Percentiles rank a stretch among this genome's conserved stretches.
Evolutionary conservation across 2,888 invertebrate species (phyloP).

Genomic region (Rapana venosa): DNA sequence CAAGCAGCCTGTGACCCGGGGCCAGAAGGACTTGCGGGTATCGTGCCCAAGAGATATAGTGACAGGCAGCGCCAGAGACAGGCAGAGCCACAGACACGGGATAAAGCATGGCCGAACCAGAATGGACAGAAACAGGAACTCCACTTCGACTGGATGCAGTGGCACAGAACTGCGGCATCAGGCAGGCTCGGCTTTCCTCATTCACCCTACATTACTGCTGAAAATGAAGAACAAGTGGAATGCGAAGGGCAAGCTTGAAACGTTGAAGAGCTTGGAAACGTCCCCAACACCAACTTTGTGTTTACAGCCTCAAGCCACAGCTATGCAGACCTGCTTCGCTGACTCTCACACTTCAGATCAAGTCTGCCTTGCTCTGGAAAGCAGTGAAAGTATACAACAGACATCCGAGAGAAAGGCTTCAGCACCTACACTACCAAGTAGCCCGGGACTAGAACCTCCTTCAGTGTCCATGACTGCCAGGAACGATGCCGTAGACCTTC

Average conservation of each 20-base stretch:
- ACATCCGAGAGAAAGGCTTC: too few species aligned
- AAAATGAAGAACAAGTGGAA: constrained; percentile 11
- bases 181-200: background rate
- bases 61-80: background rate
- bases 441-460: background rate
- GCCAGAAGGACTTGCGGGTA: background rate
- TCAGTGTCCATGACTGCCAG: background rate
- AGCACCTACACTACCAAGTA: background rate
- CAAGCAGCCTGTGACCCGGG: background rate
- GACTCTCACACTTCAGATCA: background rate
- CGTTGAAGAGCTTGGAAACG: too few species aligned
- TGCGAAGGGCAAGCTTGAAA: too few species aligned
- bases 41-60: background rate
- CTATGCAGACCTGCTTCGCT: background rate
- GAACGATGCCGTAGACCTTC: background rate
- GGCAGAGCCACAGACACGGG: background rate
- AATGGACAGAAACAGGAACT: background rate
- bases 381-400: background rate
- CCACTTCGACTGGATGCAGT: background rate
- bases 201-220: background rate
- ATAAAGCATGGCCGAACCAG: too few species aligned
- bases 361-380: background rate
- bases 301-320: background rate
- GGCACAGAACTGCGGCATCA: background rate
- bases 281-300: too few species aligned